Percentiles rank a stretch among this genome's conserved stretches.
Evolutionary conservation across 1,140 invertebrate genomes (phyloP).

Genomic region (Reticulitermes speratus): DNA sequence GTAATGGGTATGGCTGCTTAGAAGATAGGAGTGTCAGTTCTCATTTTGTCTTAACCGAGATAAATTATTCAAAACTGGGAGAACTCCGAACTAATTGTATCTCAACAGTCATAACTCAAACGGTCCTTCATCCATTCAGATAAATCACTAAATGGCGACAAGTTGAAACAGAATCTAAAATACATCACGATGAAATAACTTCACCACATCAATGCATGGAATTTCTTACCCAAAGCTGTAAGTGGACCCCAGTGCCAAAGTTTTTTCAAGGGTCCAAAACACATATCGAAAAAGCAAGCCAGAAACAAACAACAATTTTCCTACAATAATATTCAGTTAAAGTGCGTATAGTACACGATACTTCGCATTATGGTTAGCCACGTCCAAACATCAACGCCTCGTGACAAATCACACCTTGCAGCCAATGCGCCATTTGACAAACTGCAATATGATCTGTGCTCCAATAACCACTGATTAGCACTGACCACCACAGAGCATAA

Average conservation of each 20-base stretch:
- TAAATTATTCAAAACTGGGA: not conserved
- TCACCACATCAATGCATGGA: conserved; percentile 10
- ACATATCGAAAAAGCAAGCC: not conserved
- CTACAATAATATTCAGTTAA: no score
- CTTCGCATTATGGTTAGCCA: no score
- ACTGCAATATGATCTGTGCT: no score
- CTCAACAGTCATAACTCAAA: not conserved
- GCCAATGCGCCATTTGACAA: no score
- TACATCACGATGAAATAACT: not conserved
- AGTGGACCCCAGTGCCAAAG: conserved; percentile 78
- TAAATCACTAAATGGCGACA: not conserved
- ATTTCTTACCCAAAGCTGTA: conserved; percentile 66
- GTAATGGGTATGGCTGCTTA: no score
- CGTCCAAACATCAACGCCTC: no score
- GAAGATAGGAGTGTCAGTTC: not conserved
- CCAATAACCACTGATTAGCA: no score
- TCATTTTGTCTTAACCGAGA: not conserved
- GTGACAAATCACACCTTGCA: no score
- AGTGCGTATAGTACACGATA: no score
- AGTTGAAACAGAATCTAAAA: not conserved
- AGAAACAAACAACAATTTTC: no score
- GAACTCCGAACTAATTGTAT: not conserved
- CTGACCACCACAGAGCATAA: no score
- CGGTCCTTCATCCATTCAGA: not conserved
- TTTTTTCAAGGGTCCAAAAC: conserved; percentile 51